phyloP scores from a whole-genome alignment of 2,797 vertebrate species.

The Centroberyx gerrardi region DNA sequence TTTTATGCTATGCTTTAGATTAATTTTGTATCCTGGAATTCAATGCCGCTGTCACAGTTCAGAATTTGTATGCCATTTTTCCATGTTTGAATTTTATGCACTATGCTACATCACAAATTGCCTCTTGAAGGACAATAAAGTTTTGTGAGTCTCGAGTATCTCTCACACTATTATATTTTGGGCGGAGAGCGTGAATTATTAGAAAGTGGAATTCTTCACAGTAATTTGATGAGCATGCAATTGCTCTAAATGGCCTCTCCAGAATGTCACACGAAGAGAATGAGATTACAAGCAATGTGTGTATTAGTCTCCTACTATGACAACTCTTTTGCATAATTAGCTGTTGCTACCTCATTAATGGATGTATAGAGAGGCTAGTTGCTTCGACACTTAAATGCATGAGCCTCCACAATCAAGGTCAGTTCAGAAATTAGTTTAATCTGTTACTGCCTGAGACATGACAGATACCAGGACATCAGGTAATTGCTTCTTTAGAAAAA shows the following conservation, averaged over 20 bases:
- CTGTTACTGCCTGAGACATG: constrained; percentile 79
- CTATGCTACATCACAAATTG: constrained; percentile 34
- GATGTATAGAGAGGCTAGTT: constrained; percentile 52
- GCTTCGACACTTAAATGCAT: constrained; percentile 65
- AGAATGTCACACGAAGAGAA: constrained; percentile 34
- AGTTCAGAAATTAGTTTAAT: constrained; percentile 83
- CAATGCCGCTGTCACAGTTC: neutral
- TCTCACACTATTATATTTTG: constrained; percentile 15
- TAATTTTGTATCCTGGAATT: neutral
- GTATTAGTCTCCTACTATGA: constrained; percentile 55
- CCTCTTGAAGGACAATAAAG: constrained; percentile 24
- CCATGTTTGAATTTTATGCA: constrained; percentile 33
- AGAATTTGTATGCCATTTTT: neutral
- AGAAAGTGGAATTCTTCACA: constrained; percentile 16
- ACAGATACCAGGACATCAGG: constrained; percentile 78
- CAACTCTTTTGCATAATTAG: constrained; percentile 81
- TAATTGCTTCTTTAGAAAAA: constrained; percentile 86
- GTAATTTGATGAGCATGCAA: constrained; percentile 19
- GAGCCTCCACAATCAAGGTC: constrained; percentile 79
- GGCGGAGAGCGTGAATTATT: neutral
- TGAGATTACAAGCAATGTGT: constrained; percentile 51
- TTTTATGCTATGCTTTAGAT: constrained; percentile 13
- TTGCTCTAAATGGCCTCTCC: constrained; percentile 18
- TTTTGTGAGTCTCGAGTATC: constrained; percentile 15
- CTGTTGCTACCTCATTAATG: constrained; percentile 75